A percentile compares a stretch with the other conserved stretches of the same genome.
These are phyloP conservation scores for Caenorhabditis tropicalis DNA, from an alignment of 1,140 invertebrate species.

Conservation along the genomic window DNA sequence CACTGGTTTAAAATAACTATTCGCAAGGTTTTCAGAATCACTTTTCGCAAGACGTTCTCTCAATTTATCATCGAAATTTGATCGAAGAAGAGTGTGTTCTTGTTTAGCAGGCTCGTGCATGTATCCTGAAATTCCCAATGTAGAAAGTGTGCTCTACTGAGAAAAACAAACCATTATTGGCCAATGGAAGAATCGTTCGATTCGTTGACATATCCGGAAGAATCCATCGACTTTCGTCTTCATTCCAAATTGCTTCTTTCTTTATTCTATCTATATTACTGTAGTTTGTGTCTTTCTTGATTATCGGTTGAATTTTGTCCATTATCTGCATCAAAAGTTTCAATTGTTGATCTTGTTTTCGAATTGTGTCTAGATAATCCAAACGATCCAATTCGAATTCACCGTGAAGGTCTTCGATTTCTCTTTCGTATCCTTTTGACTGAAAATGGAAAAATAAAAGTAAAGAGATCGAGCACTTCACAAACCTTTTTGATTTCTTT, in stretches of 20 bases:
- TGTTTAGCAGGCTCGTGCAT: slow-evolving; percentile 36
- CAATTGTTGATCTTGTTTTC: slow-evolving; percentile 80
- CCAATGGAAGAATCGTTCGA: slow-evolving; percentile 79
- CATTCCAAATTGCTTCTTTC: slow-evolving; percentile 80
- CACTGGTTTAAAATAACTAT: slow-evolving; percentile 77
- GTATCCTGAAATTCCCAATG: slow-evolving; percentile 6
- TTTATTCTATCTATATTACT: slow-evolving; percentile 79
- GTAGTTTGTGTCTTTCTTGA: slow-evolving; percentile 75
- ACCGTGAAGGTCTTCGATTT: slow-evolving; percentile 82
- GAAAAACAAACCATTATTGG: slow-evolving; percentile 72
- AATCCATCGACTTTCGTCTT: slow-evolving; percentile 80
- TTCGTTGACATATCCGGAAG: slow-evolving; percentile 78
- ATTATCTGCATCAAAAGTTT: slow-evolving; percentile 80
- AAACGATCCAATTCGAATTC: slow-evolving; percentile 85
- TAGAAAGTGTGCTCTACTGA: neutral
- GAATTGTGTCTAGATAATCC: slow-evolving; percentile 85
- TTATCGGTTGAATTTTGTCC: slow-evolving; percentile 79
- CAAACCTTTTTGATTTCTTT: slow-evolving; percentile 78
- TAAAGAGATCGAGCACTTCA: neutral
- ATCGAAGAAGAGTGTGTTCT: slow-evolving; percentile 36
- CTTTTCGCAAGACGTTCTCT: slow-evolving; percentile 75
- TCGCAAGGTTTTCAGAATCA: slow-evolving; percentile 78
- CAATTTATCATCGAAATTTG: slow-evolving; percentile 55
- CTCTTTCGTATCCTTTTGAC: slow-evolving; percentile 78
- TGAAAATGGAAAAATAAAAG: slow-evolving; percentile 59